Conservation (phyloP, 2,113 vertebrate genomes). For the Mastomys coucha region DNA sequence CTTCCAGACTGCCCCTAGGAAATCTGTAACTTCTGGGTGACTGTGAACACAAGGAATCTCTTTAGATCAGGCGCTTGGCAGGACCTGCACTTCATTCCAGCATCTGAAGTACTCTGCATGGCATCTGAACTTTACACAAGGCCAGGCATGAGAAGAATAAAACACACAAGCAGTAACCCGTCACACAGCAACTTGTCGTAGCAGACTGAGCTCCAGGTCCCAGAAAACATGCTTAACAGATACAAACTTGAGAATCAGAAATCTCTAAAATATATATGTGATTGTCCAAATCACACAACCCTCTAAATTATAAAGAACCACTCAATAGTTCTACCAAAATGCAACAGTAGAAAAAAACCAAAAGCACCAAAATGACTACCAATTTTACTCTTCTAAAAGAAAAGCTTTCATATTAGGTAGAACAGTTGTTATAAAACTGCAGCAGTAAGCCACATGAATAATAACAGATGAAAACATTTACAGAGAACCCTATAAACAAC, state of each 20-base stretch:
- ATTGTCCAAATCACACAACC: slow-evolving; percentile 29
- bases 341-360: neutral
- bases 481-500: neutral
- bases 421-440: neutral
- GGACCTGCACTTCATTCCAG: neutral
- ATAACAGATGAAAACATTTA: neutral
- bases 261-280: neutral
- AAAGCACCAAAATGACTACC: neutral
- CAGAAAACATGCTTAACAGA: neutral
- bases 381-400: neutral
- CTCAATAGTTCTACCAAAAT: neutral
- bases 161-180: neutral
- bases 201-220: neutral
- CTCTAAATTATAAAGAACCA: neutral
- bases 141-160: neutral
- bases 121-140: neutral
- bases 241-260: neutral
- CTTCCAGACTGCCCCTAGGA: neutral
- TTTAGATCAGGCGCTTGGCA: neutral
- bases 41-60: neutral
- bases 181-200: neutral
- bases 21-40: neutral
- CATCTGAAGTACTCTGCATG: neutral
- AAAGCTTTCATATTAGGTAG: neutral
- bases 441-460: neutral